A percentile compares a stretch with the other conserved stretches of the same genome.
These are phyloP conservation scores for Solenodon paradoxus DNA, from an alignment of 2,113 vertebrate genomes.

Conservation along the genomic window DNA sequence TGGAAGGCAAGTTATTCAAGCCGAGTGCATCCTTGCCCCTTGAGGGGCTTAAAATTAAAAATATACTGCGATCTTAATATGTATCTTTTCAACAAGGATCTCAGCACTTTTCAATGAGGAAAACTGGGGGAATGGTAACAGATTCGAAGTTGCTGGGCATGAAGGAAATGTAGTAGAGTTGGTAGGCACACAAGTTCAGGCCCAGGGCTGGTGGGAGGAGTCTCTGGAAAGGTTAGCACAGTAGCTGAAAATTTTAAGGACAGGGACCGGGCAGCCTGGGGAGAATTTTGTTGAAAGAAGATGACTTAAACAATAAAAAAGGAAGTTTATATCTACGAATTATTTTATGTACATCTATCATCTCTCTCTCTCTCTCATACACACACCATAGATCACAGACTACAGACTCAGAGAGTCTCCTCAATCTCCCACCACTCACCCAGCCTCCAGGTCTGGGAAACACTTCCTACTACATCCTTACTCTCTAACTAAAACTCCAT, in stretches of 20 bases:
- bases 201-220: not conserved
- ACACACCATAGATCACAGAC: too few species aligned
- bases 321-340: not conserved
- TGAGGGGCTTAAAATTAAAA: not conserved
- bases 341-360: not conserved
- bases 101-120: not conserved
- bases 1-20: not conserved
- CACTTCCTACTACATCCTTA: not conserved
- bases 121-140: not conserved
- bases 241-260: not conserved
- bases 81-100: not conserved
- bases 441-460: not conserved
- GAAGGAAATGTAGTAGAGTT: not conserved
- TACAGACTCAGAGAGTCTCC: too few species aligned
- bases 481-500: not conserved
- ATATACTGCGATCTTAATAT: not conserved
- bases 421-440: fast-evolving
- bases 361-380: too few species aligned
- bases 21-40: not conserved
- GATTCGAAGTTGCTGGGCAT: not conserved
- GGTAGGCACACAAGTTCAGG: not conserved
- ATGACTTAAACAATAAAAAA: not conserved
- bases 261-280: not conserved
- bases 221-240: not conserved
- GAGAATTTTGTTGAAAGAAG: not conserved